Evolutionary conservation across 1,140 invertebrate species (phyloP).

Genomic region (Scaptomyza hsui): DNA sequence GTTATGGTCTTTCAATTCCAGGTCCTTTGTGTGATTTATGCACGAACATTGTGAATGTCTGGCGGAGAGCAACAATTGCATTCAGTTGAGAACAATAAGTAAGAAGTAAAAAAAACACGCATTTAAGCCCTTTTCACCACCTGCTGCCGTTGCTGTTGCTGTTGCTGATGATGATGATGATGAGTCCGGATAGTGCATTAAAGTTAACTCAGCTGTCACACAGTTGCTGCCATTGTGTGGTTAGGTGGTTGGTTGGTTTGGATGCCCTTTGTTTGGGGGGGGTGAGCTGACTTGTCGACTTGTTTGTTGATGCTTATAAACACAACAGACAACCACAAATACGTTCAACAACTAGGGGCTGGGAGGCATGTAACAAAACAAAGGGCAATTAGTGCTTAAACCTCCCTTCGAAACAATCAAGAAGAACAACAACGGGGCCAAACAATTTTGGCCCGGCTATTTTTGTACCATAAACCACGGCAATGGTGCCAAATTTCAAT

Average conservation of each 20-base stretch:
- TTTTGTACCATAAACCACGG: constrained; percentile 12
- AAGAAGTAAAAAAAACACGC: neutral
- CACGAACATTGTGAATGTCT: neutral
- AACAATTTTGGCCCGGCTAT: constrained; percentile 21
- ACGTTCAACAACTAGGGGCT: too few species aligned
- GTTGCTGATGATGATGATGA: too few species aligned
- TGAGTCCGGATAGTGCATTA: constrained; percentile 4
- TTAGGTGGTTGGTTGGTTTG: neutral
- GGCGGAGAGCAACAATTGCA: constrained; percentile 1
- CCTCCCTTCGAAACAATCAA: neutral
- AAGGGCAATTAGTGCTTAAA: constrained; percentile 24
- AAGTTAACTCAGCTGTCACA: neutral
- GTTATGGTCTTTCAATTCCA: neutral
- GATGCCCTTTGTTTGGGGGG: constrained; percentile 12
- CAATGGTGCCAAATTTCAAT: constrained; percentile 26
- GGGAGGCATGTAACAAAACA: constrained; percentile 16
- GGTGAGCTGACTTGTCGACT: constrained; percentile 10
- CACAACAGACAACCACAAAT: neutral
- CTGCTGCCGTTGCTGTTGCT: too few species aligned
- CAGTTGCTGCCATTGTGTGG: constrained; percentile 4
- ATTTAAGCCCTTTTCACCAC: neutral
- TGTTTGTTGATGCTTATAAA: constrained; percentile 1
- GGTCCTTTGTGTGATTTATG: constrained; percentile 2
- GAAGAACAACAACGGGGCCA: neutral
- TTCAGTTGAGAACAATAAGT: neutral